Evolutionary conservation across 2,113 vertebrate genomes (phyloP).

Genomic region (Pogona vitticeps): DNA sequence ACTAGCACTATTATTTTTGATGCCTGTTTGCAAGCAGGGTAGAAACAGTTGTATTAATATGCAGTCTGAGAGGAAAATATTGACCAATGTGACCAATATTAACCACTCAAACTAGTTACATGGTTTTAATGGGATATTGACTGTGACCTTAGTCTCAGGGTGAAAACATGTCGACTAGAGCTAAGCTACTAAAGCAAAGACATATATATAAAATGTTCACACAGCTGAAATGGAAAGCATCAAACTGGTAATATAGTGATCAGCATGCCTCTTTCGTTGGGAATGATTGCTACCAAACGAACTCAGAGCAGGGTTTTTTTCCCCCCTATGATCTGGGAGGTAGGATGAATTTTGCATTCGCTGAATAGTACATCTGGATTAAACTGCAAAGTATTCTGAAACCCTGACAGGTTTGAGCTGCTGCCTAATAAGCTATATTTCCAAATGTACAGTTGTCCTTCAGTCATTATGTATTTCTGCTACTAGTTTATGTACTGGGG

Average conservation of each 20-base stretch:
- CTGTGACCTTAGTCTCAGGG: not conserved
- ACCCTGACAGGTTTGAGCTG: slow-evolving; percentile 23
- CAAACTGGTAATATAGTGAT: not conserved
- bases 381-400: not conserved
- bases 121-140: not conserved
- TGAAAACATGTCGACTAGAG: not conserved
- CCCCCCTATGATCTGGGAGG: slow-evolving; percentile 25
- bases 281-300: slow-evolving; percentile 73
- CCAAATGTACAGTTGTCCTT: not conserved
- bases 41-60: not conserved
- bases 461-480: not conserved
- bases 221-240: not conserved
- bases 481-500: not conserved
- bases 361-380: slow-evolving; percentile 26
- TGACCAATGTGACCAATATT: not conserved
- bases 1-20: not conserved
- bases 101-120: not conserved
- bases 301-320: slow-evolving; percentile 28
- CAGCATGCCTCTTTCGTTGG: slow-evolving; percentile 71
- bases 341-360: slow-evolving; percentile 53
- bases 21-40: not conserved
- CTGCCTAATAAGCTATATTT: not conserved
- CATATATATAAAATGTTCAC: not conserved
- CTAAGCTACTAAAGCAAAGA: not conserved
- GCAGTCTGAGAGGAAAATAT: not conserved